phyloP scores from a whole-genome alignment of 2,797 vertebrate genomes.

The Anniella stebbinsi region DNA sequence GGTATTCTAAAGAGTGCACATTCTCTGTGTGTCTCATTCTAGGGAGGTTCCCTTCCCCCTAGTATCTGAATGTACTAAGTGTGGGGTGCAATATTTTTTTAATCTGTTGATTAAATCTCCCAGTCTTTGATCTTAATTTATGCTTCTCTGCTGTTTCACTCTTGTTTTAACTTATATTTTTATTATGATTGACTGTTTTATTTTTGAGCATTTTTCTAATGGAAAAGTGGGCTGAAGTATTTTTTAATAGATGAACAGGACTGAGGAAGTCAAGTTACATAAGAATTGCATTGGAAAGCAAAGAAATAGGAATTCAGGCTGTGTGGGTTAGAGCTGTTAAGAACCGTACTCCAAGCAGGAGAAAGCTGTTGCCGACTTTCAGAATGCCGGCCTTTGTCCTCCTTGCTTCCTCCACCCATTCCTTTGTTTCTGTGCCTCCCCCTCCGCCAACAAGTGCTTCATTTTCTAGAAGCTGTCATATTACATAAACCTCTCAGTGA shows the following conservation, averaged over 20 bases:
- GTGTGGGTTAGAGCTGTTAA: background rate
- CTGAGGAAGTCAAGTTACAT: background rate
- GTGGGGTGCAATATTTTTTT: background rate
- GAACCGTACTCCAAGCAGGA: background rate
- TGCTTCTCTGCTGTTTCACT: background rate
- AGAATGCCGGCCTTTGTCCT: background rate
- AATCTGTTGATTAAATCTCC: background rate
- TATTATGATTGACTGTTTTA: background rate
- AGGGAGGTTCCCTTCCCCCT: background rate
- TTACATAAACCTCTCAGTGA: conserved; percentile 82
- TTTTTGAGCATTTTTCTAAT: background rate
- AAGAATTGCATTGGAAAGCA: background rate
- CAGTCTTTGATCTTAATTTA: background rate
- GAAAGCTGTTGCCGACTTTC: background rate
- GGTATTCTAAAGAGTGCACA: background rate
- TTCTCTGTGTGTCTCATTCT: background rate
- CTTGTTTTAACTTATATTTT: background rate
- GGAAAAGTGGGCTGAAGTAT: background rate
- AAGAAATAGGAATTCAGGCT: background rate
- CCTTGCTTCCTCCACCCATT: conserved; percentile 24
- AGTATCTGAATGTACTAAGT: background rate
- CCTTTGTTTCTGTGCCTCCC: conserved; percentile 56
- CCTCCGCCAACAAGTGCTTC: conserved; percentile 75
- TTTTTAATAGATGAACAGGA: conserved; percentile 16
- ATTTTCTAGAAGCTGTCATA: conserved; percentile 86